These are phyloP conservation scores for Pedionomus torquatus DNA, from an alignment of 2,113 vertebrate genomes.

Conservation along the genomic window DNA sequence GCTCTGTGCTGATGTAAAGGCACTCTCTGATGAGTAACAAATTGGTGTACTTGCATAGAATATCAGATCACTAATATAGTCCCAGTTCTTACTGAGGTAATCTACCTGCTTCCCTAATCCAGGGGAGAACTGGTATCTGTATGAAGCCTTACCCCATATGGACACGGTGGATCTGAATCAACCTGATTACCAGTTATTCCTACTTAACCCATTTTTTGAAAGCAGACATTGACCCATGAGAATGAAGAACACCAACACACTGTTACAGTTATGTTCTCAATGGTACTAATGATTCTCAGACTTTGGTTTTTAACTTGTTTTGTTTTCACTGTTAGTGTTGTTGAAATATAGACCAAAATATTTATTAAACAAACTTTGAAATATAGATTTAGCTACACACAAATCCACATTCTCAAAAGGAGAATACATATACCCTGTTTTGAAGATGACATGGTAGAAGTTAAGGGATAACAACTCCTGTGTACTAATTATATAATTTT, in stretches of 20 bases:
- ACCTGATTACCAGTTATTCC: background rate
- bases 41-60: background rate
- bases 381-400: background rate
- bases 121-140: background rate
- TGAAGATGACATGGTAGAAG: background rate
- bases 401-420: background rate
- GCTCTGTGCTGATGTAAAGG: background rate
- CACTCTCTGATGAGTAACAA: background rate
- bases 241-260: background rate
- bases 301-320: background rate
- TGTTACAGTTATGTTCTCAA: background rate
- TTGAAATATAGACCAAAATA: background rate
- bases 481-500: background rate
- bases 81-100: background rate
- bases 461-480: background rate
- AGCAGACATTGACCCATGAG: background rate
- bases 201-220: background rate
- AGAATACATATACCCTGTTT: background rate
- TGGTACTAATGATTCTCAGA: background rate
- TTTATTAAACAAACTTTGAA: background rate
- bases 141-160: background rate
- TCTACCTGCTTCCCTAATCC: background rate
- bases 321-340: background rate
- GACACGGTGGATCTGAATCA: background rate
- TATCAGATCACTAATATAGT: background rate